phyloP scores from a whole-genome alignment of 1,140 invertebrate genomes.

The Ceratina australensis region DNA sequence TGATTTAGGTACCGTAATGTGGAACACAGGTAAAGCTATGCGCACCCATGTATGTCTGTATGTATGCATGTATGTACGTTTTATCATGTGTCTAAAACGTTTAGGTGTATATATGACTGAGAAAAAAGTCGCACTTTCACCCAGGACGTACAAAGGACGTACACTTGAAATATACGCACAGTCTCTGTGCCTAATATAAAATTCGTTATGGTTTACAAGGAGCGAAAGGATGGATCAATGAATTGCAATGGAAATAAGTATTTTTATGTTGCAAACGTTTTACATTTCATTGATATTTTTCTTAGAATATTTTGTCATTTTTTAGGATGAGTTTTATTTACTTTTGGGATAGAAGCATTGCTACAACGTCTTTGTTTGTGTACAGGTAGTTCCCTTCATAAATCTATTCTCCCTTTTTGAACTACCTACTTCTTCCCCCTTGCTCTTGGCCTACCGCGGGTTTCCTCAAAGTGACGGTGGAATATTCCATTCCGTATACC shows the following conservation, averaged over 20 bases:
- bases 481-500: constrained; percentile 75
- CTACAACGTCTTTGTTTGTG: background rate
- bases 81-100: too few relatives aligned
- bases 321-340: background rate
- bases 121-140: background rate
- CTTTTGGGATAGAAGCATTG: background rate
- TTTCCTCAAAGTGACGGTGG: constrained; percentile 64
- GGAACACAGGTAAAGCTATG: background rate
- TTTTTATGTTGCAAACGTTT: too few relatives aligned
- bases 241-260: background rate
- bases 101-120: background rate
- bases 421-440: constrained; percentile 10
- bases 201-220: background rate
- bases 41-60: too few relatives aligned
- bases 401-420: constrained; percentile 8
- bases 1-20: background rate
- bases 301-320: background rate
- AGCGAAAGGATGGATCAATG: background rate
- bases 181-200: too few relatives aligned
- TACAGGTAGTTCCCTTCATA: constrained; percentile 1
- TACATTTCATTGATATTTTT: too few relatives aligned
- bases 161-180: background rate
- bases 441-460: constrained; percentile 11
- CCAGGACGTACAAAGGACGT: too few relatives aligned
- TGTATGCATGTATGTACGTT: background rate